phyloP scores from a whole-genome alignment of 2,888 invertebrate species.

The Allygus modestus region DNA sequence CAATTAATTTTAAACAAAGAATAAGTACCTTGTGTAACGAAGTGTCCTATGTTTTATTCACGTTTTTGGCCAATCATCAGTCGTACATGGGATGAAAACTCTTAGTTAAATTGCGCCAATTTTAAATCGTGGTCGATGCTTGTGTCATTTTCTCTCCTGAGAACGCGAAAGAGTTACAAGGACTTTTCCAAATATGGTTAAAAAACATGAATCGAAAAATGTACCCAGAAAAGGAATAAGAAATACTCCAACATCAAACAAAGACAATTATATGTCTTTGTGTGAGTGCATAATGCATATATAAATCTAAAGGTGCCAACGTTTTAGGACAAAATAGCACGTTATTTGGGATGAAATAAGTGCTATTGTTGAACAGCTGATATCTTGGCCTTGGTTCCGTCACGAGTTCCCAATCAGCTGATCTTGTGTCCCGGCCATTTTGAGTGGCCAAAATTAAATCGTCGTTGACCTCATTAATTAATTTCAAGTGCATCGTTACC shows the following conservation, averaged over 20 bases:
- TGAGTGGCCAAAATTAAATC: too few relatives aligned
- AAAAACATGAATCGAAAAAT: not conserved
- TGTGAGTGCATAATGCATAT: too few relatives aligned
- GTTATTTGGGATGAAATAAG: not conserved
- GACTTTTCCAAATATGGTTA: not conserved
- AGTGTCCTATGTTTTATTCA: too few relatives aligned
- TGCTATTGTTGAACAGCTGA: not conserved
- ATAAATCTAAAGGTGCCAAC: not conserved
- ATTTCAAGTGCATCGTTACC: too few relatives aligned
- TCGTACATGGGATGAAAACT: too few relatives aligned
- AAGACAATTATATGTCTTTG: too few relatives aligned
- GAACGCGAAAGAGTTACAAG: not conserved
- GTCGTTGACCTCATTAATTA: too few relatives aligned
- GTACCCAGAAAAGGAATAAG: not conserved
- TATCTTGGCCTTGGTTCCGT: not conserved
- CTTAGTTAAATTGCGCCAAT: not conserved
- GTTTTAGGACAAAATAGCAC: not conserved
- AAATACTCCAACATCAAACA: too few relatives aligned
- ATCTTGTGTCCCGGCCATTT: too few relatives aligned
- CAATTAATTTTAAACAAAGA: too few relatives aligned
- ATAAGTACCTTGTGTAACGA: too few relatives aligned
- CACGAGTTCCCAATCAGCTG: not conserved
- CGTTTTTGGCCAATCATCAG: too few relatives aligned
- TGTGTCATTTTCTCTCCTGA: not conserved
- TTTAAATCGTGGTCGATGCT: not conserved